A percentile compares a stretch with the other conserved stretches of the same genome.
Conservation (phyloP, 2,113 vertebrate species). For the Dasyurus viverrinus region DNA sequence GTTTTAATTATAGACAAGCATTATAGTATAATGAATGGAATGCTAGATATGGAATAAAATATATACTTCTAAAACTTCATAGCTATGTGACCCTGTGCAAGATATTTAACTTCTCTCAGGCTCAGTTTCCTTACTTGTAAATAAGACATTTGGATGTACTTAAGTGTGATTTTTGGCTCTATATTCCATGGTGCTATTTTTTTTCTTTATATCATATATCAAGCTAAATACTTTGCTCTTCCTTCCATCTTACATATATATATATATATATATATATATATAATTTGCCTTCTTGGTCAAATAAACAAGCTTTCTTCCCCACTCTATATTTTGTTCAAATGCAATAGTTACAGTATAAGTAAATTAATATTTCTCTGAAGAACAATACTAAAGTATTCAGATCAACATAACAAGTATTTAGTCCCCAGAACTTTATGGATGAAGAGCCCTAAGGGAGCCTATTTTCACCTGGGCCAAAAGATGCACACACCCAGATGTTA, state of each 20-base stretch:
- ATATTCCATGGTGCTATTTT: background rate
- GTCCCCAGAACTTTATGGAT: background rate
- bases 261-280: too few relatives aligned
- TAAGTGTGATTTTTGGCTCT: background rate
- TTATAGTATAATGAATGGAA: background rate
- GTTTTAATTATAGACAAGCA: background rate
- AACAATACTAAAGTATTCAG: background rate
- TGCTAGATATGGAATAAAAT: background rate
- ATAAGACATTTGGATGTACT: background rate
- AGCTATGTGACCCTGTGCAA: background rate
- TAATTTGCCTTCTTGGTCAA: background rate
- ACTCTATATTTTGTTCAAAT: background rate
- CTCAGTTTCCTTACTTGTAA: background rate
- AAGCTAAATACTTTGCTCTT: background rate
- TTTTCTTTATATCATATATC: background rate
- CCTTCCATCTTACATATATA: background rate
- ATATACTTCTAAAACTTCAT: background rate
- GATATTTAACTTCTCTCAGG: background rate
- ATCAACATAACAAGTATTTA: background rate
- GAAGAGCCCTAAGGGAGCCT: background rate
- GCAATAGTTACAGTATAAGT: background rate
- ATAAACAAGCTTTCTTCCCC: background rate
- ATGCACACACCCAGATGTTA: background rate
- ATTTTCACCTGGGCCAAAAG: background rate
- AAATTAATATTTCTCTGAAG: slow-evolving; percentile 8